Percentiles rank a stretch among this genome's conserved stretches.
Evolutionary conservation across 2,888 invertebrate species (phyloP).

Genomic region (Chalcosyrphus nemorum): DNA sequence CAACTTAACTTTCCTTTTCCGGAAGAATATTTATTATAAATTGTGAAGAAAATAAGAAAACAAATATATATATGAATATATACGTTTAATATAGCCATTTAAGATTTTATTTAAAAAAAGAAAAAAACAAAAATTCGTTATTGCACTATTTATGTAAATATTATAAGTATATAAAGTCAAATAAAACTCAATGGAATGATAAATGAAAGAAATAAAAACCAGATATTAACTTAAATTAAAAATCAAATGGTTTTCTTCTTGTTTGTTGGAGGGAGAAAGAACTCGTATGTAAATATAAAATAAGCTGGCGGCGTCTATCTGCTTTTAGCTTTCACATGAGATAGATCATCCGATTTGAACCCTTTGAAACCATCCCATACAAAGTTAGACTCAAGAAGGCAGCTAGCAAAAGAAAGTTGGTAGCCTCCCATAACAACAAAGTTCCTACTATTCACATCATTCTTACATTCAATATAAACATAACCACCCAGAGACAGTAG

Average conservation of each 20-base stretch:
- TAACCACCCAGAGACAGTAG: too few relatives aligned
- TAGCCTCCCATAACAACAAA: too few relatives aligned
- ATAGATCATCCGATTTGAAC: too few relatives aligned
- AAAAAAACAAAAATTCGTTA: conserved; percentile 66
- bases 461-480: too few relatives aligned
- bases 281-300: too few relatives aligned
- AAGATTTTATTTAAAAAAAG: conserved; percentile 66
- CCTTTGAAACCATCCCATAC: too few relatives aligned
- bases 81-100: conserved; percentile 70
- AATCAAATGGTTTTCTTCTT: too few relatives aligned
- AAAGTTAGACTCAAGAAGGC: too few relatives aligned
- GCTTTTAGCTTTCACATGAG: too few relatives aligned
- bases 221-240: conserved; percentile 58
- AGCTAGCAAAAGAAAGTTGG: too few relatives aligned
- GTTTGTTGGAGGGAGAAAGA: background rate
- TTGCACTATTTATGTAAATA: conserved; percentile 73
- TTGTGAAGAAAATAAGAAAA: conserved; percentile 26
- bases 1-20: conserved; percentile 45
- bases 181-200: conserved; percentile 70
- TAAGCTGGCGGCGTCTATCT: too few relatives aligned
- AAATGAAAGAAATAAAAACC: conserved; percentile 66
- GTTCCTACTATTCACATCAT: too few relatives aligned
- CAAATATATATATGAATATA: conserved; percentile 51
- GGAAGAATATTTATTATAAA: conserved; percentile 63
- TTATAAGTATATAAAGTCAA: conserved; percentile 70